Percentiles rank a stretch among this genome's conserved stretches.
These are phyloP conservation scores for Acrocephalus scirpaceus DNA, from an alignment of 2,797 vertebrate genomes.

Conservation along the genomic window DNA sequence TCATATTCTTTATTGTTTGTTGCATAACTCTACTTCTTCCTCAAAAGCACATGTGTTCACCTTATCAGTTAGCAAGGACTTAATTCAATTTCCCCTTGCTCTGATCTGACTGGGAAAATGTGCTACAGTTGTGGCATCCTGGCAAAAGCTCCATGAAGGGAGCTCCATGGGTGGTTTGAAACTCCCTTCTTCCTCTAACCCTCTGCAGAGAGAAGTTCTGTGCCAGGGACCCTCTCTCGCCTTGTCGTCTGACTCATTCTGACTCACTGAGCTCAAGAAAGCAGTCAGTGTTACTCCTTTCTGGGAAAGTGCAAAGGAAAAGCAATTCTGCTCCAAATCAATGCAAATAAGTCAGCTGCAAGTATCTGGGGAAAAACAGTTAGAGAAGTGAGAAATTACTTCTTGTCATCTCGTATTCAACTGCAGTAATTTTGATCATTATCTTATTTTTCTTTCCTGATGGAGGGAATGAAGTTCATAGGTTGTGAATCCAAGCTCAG, in stretches of 20 bases:
- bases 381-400: background rate
- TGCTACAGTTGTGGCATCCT: background rate
- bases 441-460: background rate
- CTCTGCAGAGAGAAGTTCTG: background rate
- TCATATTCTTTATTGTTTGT: background rate
- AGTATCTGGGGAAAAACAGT: background rate
- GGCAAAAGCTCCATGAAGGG: background rate
- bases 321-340: constrained; percentile 10
- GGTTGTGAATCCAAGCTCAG: background rate
- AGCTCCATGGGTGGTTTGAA: background rate
- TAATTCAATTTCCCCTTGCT: background rate
- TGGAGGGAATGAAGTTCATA: background rate
- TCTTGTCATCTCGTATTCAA: background rate
- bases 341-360: constrained; percentile 9
- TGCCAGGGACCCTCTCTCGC: background rate
- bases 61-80: background rate
- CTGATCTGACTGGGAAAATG: background rate
- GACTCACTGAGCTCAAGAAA: constrained; percentile 28
- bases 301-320: constrained; percentile 21
- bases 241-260: constrained; percentile 51
- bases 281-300: background rate
- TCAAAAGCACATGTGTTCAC: background rate
- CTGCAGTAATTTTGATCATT: background rate
- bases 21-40: background rate
- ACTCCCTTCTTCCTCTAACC: background rate